Evolutionary conservation across 2,888 invertebrate genomes (phyloP), one percentile per base, ranked within the genome.

Genomic region (Stenolophus ochropezus): DNA sequence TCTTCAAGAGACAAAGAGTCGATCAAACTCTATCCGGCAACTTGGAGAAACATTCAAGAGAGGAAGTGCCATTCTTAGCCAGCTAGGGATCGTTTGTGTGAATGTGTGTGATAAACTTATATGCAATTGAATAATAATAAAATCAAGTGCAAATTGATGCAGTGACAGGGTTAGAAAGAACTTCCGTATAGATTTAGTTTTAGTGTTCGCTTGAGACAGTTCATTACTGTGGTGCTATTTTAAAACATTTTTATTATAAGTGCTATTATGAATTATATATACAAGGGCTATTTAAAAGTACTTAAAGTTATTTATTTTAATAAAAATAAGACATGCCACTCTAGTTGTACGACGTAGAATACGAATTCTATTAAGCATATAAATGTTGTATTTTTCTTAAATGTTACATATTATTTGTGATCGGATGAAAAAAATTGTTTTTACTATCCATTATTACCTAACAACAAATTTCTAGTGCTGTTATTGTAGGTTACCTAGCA

Each of bases 1-100:
- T 97, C 92, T 97, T 97, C 90, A 96, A 96, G 87, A 90, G 96
- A 86, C 93, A 95, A 87, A 91, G 96, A 84, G 84, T 88, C 3
- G 96, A 96, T 88, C 95, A 94, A 0, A 96, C 96, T 14, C 88
- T 95, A 2, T 95, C 95, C 20, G 96, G 96, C 3, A 89, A 88
- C 82, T 84, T 89, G 71, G 86, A 86, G 58, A 88, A 87, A 83
- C 87, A 88, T 61, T 61, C 74, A 16, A 42, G 81, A 47, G 81
- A 81, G 51, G 81, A 27, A 16, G 74, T 61, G 27, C 81, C 81
- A 25, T 75, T 81, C 65, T 75, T 81, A 65, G 18, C 27, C 33
- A 69, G 65, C 33, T 69, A 69, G 51, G 18, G 14, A 51, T n/a
- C 51, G 11, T 42, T 42, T 11, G 33, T 42, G 33, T 42, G 33